Evolutionary conservation across 1,140 invertebrate species (phyloP).

Genomic region (Bicyclus anynana): DNA sequence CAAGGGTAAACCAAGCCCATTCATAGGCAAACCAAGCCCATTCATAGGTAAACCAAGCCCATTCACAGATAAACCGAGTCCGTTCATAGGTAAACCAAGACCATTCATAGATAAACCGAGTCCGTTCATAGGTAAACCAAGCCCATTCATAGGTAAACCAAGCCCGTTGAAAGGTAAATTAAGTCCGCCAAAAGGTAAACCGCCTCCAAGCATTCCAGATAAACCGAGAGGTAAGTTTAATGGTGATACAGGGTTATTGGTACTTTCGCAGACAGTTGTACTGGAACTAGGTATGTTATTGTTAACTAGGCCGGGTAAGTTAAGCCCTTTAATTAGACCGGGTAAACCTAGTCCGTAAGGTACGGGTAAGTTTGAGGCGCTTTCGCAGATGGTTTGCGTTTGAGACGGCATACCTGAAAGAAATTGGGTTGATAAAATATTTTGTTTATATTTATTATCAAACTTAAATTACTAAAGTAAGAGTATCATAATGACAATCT

Average conservation of each 20-base stretch:
- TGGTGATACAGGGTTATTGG: background rate
- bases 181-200: background rate
- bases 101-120: background rate
- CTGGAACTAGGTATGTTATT: background rate
- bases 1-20: background rate
- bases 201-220: background rate
- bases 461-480: no score
- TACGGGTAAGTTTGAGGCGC: background rate
- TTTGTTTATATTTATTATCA: no score
- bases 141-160: background rate
- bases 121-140: background rate
- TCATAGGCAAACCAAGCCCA: background rate
- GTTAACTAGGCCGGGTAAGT: background rate
- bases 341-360: background rate
- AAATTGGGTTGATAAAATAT: no score
- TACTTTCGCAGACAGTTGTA: slow-evolving; percentile 15
- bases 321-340: background rate
- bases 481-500: no score
- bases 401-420: no score
- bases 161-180: background rate
- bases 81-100: background rate
- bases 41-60: no score
- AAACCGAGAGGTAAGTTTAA: background rate
- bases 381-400: slow-evolving; percentile 28
- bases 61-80: background rate